Evolutionary conservation across 2,888 invertebrate genomes (phyloP), one percentile per base, ranked within the genome.

Genomic region (Halictus ligatus): DNA sequence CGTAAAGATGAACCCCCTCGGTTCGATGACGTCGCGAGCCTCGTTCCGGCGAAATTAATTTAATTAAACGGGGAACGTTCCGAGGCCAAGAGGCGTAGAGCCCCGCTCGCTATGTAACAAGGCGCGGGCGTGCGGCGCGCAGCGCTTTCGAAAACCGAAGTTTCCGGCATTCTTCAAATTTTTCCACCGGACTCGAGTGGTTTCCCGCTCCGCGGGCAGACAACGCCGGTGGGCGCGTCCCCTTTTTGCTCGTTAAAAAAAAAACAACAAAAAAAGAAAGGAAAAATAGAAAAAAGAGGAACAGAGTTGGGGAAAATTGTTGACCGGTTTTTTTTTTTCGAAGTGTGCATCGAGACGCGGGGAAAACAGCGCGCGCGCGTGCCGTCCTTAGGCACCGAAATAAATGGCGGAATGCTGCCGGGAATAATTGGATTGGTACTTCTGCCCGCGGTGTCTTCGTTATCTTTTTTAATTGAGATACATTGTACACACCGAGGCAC

Each of bases 401-500:
- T 83, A 81, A 83, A 90, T 69, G 88, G 69, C 75, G 74, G 82
- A 89, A 80, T 64, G 64, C 67, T 48, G 73, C 21, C 46, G 18
- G 54, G 78, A 90, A 81, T 89, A 89, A 89, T 88, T 89, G 89
- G 80, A 90, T 90, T 83, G 81, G 77, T 54, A 77, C 83, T 89
- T 87, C 75, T 84, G 54, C 43, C 10, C 25, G 5, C 35, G 73
- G 69, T 76, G 81, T 86, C 85, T 83, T 90, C 84, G 89, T 89
- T 85, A 84, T 78, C 71, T 85, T 78, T 89, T 90, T 89, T 90
- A 90, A 89, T 89, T 84, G 84, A 86, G 86, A 86, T 80, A 78
- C 67, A 58, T 75, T 71, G 77, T 75, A 50, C n/a, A 80, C 58
- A 58, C 48, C 54, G 46, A 40, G 60, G 40, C 71, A 60, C 71